Evolutionary conservation across 2,797 vertebrate genomes (phyloP), one percentile per base, ranked within the genome.

Genomic region (Peromyscus eremicus): DNA sequence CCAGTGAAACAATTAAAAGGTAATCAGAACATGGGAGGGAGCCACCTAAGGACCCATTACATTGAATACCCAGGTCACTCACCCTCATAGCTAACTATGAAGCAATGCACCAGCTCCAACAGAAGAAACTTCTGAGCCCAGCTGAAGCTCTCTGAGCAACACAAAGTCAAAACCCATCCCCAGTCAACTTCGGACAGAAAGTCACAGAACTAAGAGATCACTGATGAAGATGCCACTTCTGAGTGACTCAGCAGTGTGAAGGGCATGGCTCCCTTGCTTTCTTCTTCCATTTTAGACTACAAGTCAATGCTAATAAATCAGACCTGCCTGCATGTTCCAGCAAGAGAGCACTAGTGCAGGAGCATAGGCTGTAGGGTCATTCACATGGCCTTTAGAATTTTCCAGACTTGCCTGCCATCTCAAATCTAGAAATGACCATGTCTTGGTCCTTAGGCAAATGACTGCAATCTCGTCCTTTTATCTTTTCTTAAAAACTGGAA

Each of bases 401-500:
- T 55, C 40, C n/a, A 87, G 43, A 17, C 3, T 40, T 23, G 11
- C 0, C n/a, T 90, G 32, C 2, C 49, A 23, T 21, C 57, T 83
- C 34, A 62, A 21, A 8, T 27, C 32, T 49, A 34, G 46, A n/a
- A 71, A 70, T 29, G 73, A 46, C 34, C 52, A 32, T 37, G 2
- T 37, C 76, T 52, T 19, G 43, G 75, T 8, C 27, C 37, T 49
- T 23, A 52, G 13, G 34, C 25, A 89, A 80, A 57, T 11, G 57
- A n/a, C 17, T 68, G 46, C 14, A 71, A 43, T 82, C 66, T 70
- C 32, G 57, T 25, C 37, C 66, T 77, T 76, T 52, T 16, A 71
- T 81, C 49, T 92, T 46, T 80, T 92, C 64, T 83, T 95, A 73
- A 90, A 94, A 46, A 94, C 75, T 49, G 49, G 25, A 7, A 81